Evolutionary conservation across 2,888 invertebrate genomes (phyloP).

Genomic region (Cancer borealis): DNA sequence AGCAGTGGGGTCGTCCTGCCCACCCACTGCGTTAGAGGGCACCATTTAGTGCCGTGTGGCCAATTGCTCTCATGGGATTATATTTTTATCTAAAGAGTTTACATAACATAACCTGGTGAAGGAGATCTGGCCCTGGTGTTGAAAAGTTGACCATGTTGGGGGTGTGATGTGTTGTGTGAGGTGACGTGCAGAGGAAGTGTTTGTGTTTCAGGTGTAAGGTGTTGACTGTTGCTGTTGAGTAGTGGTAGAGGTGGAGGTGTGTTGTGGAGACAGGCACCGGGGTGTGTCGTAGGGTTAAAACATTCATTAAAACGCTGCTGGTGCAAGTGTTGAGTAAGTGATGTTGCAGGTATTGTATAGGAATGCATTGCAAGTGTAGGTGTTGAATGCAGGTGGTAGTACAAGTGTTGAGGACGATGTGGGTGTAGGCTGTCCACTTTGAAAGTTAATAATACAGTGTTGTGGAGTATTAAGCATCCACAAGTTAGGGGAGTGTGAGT

Average conservation of each 20-base stretch:
- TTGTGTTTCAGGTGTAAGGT: not conserved
- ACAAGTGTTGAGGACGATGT: not conserved
- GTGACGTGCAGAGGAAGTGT: not conserved
- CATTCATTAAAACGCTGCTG: not conserved
- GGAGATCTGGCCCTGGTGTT: slow-evolving; percentile 2
- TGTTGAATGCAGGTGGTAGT: not conserved
- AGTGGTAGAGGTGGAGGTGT: not conserved
- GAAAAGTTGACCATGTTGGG: not conserved
- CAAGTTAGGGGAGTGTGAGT: not conserved
- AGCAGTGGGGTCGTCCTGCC: not conserved
- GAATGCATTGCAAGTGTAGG: not conserved
- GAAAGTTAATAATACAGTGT: not conserved
- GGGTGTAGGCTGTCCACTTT: not conserved
- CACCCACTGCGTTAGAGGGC: not conserved
- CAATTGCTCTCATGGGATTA: not conserved
- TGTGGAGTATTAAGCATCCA: not conserved
- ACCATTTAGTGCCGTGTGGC: not conserved
- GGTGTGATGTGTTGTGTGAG: not conserved
- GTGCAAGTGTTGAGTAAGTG: not conserved
- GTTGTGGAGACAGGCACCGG: not conserved
- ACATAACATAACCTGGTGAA: not conserved
- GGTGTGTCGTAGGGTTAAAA: not conserved
- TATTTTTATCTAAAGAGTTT: not conserved
- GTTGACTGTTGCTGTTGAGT: slow-evolving; percentile 42
- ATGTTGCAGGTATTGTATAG: not conserved